phyloP scores from a whole-genome alignment of 2,888 invertebrate species.

The Platypus cylindrus region DNA sequence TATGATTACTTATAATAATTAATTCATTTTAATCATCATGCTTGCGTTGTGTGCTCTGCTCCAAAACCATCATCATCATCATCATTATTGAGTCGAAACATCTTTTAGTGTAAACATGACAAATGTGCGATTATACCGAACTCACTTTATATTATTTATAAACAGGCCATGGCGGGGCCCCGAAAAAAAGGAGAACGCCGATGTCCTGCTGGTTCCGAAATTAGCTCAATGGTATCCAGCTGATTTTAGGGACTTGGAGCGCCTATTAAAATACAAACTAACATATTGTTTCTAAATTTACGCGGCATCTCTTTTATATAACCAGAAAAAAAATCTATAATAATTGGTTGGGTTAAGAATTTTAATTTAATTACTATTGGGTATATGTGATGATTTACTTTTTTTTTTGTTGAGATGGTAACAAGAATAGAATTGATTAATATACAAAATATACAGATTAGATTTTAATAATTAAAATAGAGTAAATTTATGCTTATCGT shows the following conservation, averaged over 20 bases:
- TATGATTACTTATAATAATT: too few relatives aligned
- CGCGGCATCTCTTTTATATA: slow-evolving; percentile 29
- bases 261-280: slow-evolving; percentile 33
- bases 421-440: too few relatives aligned
- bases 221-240: slow-evolving; percentile 32
- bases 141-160: slow-evolving; percentile 25
- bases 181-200: slow-evolving; percentile 22
- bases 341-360: slow-evolving; percentile 27
- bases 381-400: too few relatives aligned
- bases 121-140: slow-evolving; percentile 24
- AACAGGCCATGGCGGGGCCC: slow-evolving; percentile 27
- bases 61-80: too few relatives aligned
- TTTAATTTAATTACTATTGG: slow-evolving; percentile 31
- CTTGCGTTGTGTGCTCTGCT: too few relatives aligned
- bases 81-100: too few relatives aligned
- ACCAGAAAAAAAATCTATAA: slow-evolving; percentile 26
- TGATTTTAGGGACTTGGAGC: slow-evolving; percentile 24
- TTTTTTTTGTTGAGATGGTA: too few relatives aligned
- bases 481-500: too few relatives aligned
- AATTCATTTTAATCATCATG: too few relatives aligned
- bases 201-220: slow-evolving; percentile 28
- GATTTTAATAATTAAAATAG: too few relatives aligned
- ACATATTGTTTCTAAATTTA: slow-evolving; percentile 35
- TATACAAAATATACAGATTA: too few relatives aligned
- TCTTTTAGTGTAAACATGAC: slow-evolving; percentile 26